Percentiles rank a stretch among this genome's conserved stretches.
phyloP scores from a whole-genome alignment of 2,888 invertebrate species.

The Harpalus rufipes region DNA sequence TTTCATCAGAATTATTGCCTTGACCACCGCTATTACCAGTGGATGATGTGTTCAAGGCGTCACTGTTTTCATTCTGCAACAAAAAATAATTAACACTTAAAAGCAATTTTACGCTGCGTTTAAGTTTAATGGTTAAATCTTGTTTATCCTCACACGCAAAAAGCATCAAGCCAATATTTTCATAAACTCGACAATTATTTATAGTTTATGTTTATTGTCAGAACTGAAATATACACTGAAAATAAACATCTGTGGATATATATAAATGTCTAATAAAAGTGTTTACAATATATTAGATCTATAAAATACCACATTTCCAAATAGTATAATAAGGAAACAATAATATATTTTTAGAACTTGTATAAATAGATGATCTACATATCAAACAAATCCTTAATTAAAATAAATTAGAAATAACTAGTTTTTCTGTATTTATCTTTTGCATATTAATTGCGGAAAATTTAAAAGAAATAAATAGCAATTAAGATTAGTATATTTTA shows the following conservation, averaged over 20 bases:
- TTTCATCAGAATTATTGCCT: conserved; percentile 73
- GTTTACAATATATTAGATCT: not conserved
- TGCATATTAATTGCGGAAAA: too few species aligned
- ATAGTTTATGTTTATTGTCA: not conserved
- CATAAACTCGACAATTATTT: not conserved
- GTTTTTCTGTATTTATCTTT: too few species aligned
- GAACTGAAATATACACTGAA: not conserved
- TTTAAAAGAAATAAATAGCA: too few species aligned
- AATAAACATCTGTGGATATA: not conserved
- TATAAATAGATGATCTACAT: too few species aligned
- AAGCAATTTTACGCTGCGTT: not conserved
- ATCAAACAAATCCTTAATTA: too few species aligned
- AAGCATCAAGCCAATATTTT: not conserved
- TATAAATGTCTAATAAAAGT: not conserved
- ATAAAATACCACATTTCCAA: not conserved
- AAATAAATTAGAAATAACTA: too few species aligned
- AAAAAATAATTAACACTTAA: conserved; percentile 10
- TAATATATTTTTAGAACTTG: too few species aligned
- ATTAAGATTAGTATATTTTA: too few species aligned
- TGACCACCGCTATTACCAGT: conserved; percentile 68
- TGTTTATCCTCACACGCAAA: not conserved
- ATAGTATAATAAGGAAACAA: too few species aligned
- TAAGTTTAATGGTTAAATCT: too few species aligned
- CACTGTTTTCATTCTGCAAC: conserved; percentile 71
- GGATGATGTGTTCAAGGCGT: conserved; percentile 69